Conservation (phyloP, 2,888 invertebrate genomes). For the Trilocha varians region DNA sequence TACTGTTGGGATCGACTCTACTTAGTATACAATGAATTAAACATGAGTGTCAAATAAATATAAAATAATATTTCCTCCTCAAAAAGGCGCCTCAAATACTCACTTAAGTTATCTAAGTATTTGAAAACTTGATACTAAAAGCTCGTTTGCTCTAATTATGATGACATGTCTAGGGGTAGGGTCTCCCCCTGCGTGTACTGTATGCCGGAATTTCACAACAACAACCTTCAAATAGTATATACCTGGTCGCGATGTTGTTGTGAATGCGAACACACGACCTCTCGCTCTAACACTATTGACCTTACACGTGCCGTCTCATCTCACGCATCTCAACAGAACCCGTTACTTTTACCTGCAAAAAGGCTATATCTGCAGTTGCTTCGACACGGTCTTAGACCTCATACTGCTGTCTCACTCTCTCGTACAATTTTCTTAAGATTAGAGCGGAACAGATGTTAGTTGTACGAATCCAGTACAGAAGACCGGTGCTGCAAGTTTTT, state of each 20-base stretch:
- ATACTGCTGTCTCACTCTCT: conserved; percentile 26
- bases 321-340: conserved; percentile 69
- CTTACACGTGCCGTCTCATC: conserved; percentile 43
- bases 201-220: neutral
- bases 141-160: too few relatives aligned
- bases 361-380: conserved; percentile 60
- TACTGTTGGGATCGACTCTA: too few relatives aligned
- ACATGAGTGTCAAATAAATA: too few relatives aligned
- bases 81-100: too few relatives aligned
- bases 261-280: conserved; percentile 10
- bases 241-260: neutral
- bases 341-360: conserved; percentile 74
- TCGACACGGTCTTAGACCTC: conserved; percentile 11
- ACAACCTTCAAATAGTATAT: neutral
- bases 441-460: conserved; percentile 22
- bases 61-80: too few relatives aligned
- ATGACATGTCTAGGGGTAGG: neutral
- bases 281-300: conserved; percentile 38
- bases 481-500: conserved; percentile 70
- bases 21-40: too few relatives aligned
- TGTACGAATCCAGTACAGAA: conserved; percentile 39
- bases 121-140: too few relatives aligned
- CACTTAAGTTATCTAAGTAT: too few relatives aligned
- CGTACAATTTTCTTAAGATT: conserved; percentile 4
- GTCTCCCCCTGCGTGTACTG: neutral